phyloP scores from a whole-genome alignment of 2,888 invertebrate genomes.

The Nasonia oneida region DNA sequence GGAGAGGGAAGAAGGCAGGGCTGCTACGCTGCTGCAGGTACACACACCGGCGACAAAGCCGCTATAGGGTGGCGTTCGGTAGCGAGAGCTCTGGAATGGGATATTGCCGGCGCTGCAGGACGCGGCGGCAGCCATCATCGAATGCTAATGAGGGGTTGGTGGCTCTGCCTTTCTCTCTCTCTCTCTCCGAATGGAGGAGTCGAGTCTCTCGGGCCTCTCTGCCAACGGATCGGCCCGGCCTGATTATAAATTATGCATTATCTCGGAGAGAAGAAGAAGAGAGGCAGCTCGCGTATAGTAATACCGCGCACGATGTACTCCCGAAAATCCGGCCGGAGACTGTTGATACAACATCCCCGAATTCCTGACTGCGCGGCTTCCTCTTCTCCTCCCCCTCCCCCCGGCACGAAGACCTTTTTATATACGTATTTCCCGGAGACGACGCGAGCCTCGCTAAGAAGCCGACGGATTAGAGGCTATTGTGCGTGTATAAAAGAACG shows the following conservation, averaged over 20 bases:
- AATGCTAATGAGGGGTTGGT: constrained; percentile 79
- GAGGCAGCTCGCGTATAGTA: constrained; percentile 49
- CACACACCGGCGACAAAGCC: background rate
- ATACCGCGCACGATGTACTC: constrained; percentile 8
- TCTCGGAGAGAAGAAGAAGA: constrained; percentile 48
- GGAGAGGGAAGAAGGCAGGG: constrained; percentile 27
- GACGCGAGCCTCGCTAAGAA: constrained; percentile 26
- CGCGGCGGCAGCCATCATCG: constrained; percentile 78
- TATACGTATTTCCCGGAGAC: constrained; percentile 12
- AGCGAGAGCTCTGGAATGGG: constrained; percentile 65
- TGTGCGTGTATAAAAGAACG: background rate
- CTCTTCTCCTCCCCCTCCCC: background rate
- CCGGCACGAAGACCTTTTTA: background rate
- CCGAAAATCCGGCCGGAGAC: constrained; percentile 54
- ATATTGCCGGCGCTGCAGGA: constrained; percentile 76
- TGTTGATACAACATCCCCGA: constrained; percentile 55
- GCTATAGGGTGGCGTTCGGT: constrained; percentile 43
- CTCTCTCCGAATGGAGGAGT: constrained; percentile 25
- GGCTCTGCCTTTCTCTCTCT: constrained; percentile 34
- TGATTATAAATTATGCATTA: constrained; percentile 79
- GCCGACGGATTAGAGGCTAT: constrained; percentile 50
- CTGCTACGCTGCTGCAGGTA: constrained; percentile 43
- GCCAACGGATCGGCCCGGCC: constrained; percentile 71
- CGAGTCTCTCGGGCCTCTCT: constrained; percentile 64
- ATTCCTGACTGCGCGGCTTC: constrained; percentile 29